Conservation (phyloP, 2,888 invertebrate genomes). For the Nemoura dubitans region DNA sequence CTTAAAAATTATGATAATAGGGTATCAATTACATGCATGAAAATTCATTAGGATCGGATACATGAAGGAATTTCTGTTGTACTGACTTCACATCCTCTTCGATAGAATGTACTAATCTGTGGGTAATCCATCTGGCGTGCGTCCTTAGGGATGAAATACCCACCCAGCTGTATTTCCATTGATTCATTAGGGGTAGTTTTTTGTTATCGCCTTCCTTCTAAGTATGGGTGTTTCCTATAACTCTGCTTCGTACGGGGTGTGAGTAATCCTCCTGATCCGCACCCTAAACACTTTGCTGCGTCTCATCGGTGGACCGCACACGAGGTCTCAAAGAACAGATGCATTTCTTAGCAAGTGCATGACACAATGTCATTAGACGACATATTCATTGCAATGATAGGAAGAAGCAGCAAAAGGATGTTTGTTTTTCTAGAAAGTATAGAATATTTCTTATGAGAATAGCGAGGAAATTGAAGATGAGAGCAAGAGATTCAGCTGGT, state of each 20-base stretch:
- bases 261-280: not conserved
- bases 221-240: constrained; percentile 12
- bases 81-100: not conserved
- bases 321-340: not conserved
- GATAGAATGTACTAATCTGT: not conserved
- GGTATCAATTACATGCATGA: not conserved
- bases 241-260: not conserved
- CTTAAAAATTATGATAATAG: not conserved
- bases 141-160: not conserved
- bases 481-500: not conserved
- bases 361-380: not conserved
- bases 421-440: not conserved
- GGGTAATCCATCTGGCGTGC: not conserved
- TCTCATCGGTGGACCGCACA: not conserved
- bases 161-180: not conserved
- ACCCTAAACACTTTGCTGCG: not conserved
- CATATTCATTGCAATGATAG: no score
- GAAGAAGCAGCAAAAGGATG: not conserved
- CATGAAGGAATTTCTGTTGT: not conserved
- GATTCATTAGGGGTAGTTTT: constrained; percentile 12
- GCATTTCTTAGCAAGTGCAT: not conserved
- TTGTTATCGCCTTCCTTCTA: not conserved
- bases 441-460: not conserved
- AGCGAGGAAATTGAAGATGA: not conserved
- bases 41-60: not conserved